A percentile compares a stretch with the other conserved stretches of the same genome.
Evolutionary conservation across 2,797 vertebrate genomes (phyloP).

Genomic region (Peromyscus aztecus): DNA sequence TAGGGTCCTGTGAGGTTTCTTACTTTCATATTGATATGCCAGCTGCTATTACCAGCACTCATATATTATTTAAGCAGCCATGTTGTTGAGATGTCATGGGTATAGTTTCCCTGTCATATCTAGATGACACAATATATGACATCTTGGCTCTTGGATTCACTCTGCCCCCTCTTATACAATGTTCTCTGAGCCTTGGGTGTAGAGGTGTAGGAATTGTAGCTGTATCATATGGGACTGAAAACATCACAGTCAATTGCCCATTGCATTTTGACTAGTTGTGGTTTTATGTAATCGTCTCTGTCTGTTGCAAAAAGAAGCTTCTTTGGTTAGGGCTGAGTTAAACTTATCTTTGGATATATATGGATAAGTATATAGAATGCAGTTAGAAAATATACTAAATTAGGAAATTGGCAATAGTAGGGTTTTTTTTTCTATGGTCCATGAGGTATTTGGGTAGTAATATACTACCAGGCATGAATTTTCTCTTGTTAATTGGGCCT

Average conservation of each 20-base stretch:
- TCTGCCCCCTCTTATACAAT: not conserved
- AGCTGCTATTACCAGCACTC: too few relatives aligned
- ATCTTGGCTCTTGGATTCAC: not conserved
- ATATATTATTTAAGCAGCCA: not conserved
- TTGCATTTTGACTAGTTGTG: not conserved
- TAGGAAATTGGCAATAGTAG: not conserved
- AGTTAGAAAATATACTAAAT: not conserved
- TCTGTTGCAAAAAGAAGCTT: not conserved
- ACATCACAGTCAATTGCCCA: not conserved
- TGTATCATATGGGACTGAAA: not conserved
- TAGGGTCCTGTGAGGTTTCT: not conserved
- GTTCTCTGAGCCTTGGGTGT: not conserved
- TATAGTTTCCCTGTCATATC: not conserved
- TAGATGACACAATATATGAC: not conserved
- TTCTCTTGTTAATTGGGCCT: not conserved
- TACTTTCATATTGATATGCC: not conserved
- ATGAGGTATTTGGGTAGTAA: not conserved
- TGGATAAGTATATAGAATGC: not conserved
- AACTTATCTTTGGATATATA: not conserved
- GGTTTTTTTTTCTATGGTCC: not conserved
- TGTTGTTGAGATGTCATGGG: not conserved
- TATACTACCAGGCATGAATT: not conserved
- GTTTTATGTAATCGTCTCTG: not conserved
- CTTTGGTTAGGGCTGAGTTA: not conserved
- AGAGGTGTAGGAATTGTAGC: not conserved